These are phyloP conservation scores for Perca fluviatilis DNA, from an alignment of 2,113 vertebrate species.

Conservation along the genomic window DNA sequence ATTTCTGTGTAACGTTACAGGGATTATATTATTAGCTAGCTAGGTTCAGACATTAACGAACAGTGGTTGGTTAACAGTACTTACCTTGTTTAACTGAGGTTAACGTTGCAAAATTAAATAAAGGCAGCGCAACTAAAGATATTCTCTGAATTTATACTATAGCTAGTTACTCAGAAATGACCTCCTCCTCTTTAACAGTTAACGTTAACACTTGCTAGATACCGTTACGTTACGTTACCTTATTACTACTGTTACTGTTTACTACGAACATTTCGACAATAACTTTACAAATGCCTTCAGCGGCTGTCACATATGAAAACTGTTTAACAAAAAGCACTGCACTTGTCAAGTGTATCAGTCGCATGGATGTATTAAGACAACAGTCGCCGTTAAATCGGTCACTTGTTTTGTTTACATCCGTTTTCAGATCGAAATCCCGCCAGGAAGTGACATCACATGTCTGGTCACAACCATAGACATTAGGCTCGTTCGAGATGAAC, in stretches of 20 bases:
- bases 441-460: constrained; percentile 52
- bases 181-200: background rate
- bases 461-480: fast-evolving
- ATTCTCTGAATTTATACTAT: too few species aligned
- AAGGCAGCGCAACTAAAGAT: too few species aligned
- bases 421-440: constrained; percentile 47
- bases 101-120: background rate
- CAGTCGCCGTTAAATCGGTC: too few species aligned
- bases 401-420: constrained; percentile 38
- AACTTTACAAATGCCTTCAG: background rate
- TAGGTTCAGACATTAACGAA: background rate
- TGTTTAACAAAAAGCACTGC: background rate
- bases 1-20: background rate
- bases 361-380: too few species aligned
- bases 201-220: background rate
- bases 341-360: background rate
- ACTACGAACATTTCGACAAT: too few species aligned
- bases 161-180: background rate
- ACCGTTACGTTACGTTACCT: background rate
- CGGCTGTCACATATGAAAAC: background rate
- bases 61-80: background rate
- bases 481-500: too few species aligned
- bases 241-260: too few species aligned
- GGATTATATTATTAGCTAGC: background rate
- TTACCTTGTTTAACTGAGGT: background rate